These are phyloP conservation scores for Apodemia duryi DNA, from an alignment of 2,888 invertebrate species.

Conservation along the genomic window DNA sequence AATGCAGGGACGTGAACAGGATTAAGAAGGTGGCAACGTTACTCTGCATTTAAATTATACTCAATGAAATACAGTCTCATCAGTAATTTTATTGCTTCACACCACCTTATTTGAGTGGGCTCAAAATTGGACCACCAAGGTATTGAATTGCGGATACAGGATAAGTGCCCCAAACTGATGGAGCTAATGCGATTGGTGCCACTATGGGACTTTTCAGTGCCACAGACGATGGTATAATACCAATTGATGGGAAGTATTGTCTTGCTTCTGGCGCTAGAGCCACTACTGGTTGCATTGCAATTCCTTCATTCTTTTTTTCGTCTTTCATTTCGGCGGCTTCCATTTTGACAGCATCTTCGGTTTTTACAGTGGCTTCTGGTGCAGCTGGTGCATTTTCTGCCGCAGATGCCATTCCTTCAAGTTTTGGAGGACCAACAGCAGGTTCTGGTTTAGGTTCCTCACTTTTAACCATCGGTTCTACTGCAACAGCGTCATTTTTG, in stretches of 20 bases:
- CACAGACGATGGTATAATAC: neutral
- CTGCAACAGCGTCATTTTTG: conserved; percentile 36
- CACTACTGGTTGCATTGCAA: conserved; percentile 13
- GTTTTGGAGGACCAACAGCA: conserved; percentile 20
- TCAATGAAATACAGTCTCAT: conserved; percentile 3
- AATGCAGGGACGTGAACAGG: too few relatives aligned
- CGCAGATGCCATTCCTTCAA: conserved; percentile 34
- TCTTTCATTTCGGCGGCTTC: conserved; percentile 24
- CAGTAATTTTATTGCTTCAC: neutral
- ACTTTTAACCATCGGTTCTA: conserved; percentile 25
- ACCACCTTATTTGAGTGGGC: neutral
- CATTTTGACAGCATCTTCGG: conserved; percentile 22
- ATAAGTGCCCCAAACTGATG: neutral
- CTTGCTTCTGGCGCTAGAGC: conserved; percentile 14
- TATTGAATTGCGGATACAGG: neutral
- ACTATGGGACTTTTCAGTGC: conserved; percentile 4
- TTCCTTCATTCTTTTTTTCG: conserved; percentile 20
- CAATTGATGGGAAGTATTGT: neutral
- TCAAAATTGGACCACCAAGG: neutral
- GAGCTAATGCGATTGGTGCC: neutral
- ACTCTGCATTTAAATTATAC: neutral
- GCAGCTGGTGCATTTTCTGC: conserved; percentile 31
- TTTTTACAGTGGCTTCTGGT: conserved; percentile 16
- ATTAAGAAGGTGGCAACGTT: too few relatives aligned
- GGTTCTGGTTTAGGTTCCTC: conserved; percentile 26